Evolutionary conservation across 2,888 invertebrate species (phyloP), one percentile per base, ranked within the genome.

Genomic region (Ctenicera cuprea): DNA sequence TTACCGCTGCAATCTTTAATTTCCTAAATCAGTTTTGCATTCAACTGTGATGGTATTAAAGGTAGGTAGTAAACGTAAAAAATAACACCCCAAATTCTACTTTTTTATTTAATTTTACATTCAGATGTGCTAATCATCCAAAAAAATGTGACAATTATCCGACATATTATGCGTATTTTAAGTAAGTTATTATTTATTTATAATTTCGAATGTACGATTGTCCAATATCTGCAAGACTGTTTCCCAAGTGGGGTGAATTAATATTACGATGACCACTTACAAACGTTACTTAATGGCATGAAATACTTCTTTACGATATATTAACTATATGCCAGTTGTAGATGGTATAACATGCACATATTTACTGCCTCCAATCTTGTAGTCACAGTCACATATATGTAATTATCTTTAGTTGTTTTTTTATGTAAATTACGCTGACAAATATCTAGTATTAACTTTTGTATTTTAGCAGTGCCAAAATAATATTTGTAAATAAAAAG

Each of bases 391-490:
- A 16, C 12, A 30, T n/a, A 3, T 20, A 38, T 38, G 20, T 59
- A 30, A 33, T 59, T 33, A n/a, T n/a, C 38, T 30, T 62, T 62
- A 62, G 62, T 45, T 12, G 12, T 38, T 45, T 62, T 38, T 8
- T 22, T 45, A 43, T 62, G 26, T 62, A 38, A n/a, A 62, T 20
- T 18, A 33, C 16, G 30, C 30, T 61, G 41, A 61, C 9, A 33
- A 18, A 38, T 38, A 41, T 16, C 14, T 43, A 62, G 45, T 26
- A 62, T 43, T 62, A 62, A 62, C 45, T 22, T 71, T 52, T 57
- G 62, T 63, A 68, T 14, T 67, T 54, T 75, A 75, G 72, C 68
- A 62, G 72, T 71, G 73, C 73, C 74, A 74, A 74, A 74, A 73
- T 74, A 74, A 71, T 74, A 59, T 30, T 26, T 74, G 71, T 72